These are phyloP conservation scores for Eustalomyia histrio DNA, from an alignment of 2,888 invertebrate species.

Conservation along the genomic window DNA sequence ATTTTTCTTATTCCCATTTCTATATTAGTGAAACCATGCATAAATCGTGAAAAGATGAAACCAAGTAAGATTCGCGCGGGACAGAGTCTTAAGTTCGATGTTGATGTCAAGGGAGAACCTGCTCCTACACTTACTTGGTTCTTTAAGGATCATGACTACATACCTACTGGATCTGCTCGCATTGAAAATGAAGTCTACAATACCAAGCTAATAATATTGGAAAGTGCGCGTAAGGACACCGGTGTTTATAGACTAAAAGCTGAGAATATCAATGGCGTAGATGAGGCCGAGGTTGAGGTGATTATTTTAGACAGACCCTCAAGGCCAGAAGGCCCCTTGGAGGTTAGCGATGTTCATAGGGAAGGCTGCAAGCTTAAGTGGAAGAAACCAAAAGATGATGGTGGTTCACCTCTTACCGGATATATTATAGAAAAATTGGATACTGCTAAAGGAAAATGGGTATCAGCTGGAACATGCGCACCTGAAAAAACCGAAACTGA, in stretches of 20 bases:
- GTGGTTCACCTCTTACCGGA: conserved; percentile 93
- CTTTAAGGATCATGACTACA: conserved; percentile 81
- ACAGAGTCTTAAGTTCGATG: conserved; percentile 92
- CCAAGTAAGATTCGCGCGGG: conserved; percentile 94
- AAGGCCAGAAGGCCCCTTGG: conserved; percentile 90
- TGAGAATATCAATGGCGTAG: conserved; percentile 94
- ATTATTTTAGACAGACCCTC: conserved; percentile 85
- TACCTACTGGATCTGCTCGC: conserved; percentile 84
- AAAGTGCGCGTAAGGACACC: conserved; percentile 90
- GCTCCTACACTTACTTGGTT: conserved; percentile 93
- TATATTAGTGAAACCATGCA: conserved; percentile 92
- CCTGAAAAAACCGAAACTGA: conserved; percentile 90
- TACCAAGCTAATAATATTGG: conserved; percentile 89
- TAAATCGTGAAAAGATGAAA: conserved; percentile 95
- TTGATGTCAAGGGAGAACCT: conserved; percentile 98
- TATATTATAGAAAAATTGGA: conserved; percentile 98
- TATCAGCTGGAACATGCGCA: conserved; percentile 90
- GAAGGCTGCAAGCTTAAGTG: conserved; percentile 96
- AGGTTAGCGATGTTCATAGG: conserved; percentile 93
- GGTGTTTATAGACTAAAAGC: conserved; percentile 95
- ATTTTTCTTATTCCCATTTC: no score
- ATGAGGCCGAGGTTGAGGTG: conserved; percentile 96
- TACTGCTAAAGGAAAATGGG: conserved; percentile 91
- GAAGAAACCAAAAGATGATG: conserved; percentile 97
- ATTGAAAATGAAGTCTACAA: conserved; percentile 95